These are phyloP conservation scores for Dryoscopus gambensis DNA, from an alignment of 2,113 vertebrate species.

Conservation along the genomic window DNA sequence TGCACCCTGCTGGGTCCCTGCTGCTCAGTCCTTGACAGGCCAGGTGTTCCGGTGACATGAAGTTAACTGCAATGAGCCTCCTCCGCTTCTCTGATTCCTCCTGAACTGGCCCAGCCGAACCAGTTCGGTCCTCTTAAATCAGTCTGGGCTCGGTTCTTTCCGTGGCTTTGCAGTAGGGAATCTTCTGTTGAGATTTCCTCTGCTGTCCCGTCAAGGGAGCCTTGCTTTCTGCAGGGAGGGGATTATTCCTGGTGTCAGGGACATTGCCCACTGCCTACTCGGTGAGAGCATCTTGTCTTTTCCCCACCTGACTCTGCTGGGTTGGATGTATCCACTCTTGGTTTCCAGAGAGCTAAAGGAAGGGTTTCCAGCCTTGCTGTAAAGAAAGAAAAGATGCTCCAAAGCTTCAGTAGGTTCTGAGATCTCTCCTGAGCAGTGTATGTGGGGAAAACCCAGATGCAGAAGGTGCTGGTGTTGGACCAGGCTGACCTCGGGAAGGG, in stretches of 20 bases:
- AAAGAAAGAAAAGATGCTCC: not conserved
- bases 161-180: not conserved
- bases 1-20: not conserved
- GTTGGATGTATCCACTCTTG: not conserved
- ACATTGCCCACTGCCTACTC: not conserved
- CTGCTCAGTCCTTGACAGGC: not conserved
- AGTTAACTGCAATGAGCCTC: not conserved
- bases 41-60: not conserved
- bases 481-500: not conserved
- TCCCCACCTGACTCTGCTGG: not conserved
- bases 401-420: not conserved
- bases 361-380: not conserved
- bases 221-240: not conserved
- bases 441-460: not conserved
- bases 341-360: not conserved
- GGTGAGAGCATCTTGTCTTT: not conserved
- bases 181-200: not conserved
- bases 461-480: not conserved
- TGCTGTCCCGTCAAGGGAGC: not conserved
- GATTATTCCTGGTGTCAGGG: not conserved
- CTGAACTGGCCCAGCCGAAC: not conserved
- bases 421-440: not conserved
- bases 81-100: not conserved
- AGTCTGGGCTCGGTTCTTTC: not conserved
- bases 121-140: not conserved